Evolutionary conservation across 2,888 invertebrate genomes (phyloP).

Genomic region (Hypomecis atomaria): DNA sequence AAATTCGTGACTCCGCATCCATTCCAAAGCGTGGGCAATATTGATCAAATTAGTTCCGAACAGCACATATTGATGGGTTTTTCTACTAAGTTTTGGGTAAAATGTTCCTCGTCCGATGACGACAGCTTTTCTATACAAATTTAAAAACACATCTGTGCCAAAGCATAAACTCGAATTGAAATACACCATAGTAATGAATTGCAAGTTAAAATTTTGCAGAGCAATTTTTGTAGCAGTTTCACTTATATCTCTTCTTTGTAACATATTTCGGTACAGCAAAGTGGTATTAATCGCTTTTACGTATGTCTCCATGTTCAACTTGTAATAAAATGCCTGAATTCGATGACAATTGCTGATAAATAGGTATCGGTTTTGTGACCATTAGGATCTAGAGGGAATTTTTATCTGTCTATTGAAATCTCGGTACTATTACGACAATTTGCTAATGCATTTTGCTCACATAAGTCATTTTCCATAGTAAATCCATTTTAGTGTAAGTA

Average conservation of each 20-base stretch:
- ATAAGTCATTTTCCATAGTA: too few species aligned
- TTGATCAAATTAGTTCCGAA: slow-evolving; percentile 56
- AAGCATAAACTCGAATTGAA: slow-evolving; percentile 59
- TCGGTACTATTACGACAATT: neutral
- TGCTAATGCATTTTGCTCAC: neutral
- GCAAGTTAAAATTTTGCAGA: slow-evolving; percentile 63
- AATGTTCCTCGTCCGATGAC: slow-evolving; percentile 54
- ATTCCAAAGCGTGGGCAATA: slow-evolving; percentile 53
- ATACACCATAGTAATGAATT: slow-evolving; percentile 63
- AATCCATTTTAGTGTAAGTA: too few species aligned
- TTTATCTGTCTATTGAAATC: neutral
- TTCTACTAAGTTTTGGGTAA: slow-evolving; percentile 44
- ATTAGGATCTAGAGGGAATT: too few species aligned
- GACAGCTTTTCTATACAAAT: slow-evolving; percentile 56
- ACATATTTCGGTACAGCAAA: neutral
- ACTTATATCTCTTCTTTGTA: slow-evolving; percentile 48
- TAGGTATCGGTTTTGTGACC: too few species aligned
- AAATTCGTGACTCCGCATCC: slow-evolving; percentile 55
- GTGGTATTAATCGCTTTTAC: slow-evolving; percentile 13
- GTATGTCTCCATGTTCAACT: slow-evolving; percentile 22
- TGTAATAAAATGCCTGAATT: slow-evolving; percentile 1
- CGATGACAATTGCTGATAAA: neutral
- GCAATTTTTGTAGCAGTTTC: slow-evolving; percentile 64
- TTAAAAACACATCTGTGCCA: slow-evolving; percentile 60
- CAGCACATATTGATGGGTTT: slow-evolving; percentile 60